These are phyloP conservation scores for Cyprinus carpio DNA, from an alignment of 2,113 vertebrate genomes.

Conservation along the genomic window DNA sequence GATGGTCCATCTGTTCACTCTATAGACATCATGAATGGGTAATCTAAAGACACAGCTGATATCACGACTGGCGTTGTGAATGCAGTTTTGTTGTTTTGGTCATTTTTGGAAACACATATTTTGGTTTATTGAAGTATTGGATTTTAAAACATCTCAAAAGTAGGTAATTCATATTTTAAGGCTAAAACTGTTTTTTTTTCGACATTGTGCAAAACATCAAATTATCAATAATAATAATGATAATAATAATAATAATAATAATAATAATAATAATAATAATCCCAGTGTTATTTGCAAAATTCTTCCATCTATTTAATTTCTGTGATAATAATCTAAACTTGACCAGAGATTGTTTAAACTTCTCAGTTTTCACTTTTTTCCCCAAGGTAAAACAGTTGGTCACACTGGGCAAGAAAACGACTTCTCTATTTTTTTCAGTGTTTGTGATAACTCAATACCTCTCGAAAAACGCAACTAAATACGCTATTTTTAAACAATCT, in stretches of 20 bases:
- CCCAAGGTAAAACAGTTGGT: not conserved
- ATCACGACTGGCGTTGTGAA: constrained; percentile 70
- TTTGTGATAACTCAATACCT: not conserved
- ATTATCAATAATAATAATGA: not conserved
- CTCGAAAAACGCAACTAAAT: not conserved
- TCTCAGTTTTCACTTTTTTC: not conserved
- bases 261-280: not conserved
- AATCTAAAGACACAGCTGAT: constrained; percentile 88
- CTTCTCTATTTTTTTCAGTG: not conserved
- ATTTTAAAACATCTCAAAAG: not conserved
- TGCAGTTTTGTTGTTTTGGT: constrained; percentile 70
- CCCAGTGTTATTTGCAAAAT: not conserved
- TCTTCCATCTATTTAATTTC: not conserved
- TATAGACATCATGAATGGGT: constrained; percentile 95
- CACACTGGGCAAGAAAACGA: too few relatives aligned
- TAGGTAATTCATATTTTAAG: not conserved
- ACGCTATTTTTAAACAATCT: not conserved
- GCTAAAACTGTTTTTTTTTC: not conserved
- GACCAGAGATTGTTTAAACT: not conserved
- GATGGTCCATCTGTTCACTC: constrained; percentile 98
- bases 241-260: not conserved
- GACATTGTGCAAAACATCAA: not conserved
- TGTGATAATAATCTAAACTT: not conserved
- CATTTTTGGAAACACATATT: constrained; percentile 38
- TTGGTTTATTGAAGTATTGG: constrained; percentile 14